Evolutionary conservation across 2,888 invertebrate species (phyloP), one percentile per base, ranked within the genome.

Genomic region (Apamea monoglypha): DNA sequence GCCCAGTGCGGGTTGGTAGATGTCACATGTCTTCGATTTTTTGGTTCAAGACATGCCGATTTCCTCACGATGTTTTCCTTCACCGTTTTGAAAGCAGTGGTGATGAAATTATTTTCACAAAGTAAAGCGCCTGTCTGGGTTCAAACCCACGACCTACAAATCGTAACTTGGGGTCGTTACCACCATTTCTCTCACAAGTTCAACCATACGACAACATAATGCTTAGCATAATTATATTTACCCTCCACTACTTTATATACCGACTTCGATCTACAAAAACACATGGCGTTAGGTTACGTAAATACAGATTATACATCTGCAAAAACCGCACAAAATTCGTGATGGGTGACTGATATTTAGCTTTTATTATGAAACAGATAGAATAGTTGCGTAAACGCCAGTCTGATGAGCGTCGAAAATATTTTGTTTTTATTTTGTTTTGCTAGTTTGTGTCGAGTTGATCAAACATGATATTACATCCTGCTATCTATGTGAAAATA

Each of bases 241-340:
- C n/a, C n/a, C 18, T 25, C 50, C 8, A 25, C n/a, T 69, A 16
- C 18, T 66, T 25, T 36, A 67, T 40, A 59, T 68, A 53, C 74
- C 8, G 2, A 29, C 61, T n/a, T 47, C 32, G 53, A 69, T 69
- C n/a, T 72, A 83, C n/a, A 47, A 59, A 68, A 78, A 29, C 21
- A 66, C 36, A 29, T 59, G 14, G 10, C 44, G 2, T 25, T 59
- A 74, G 61, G 71, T 78, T 44, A 82, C 82, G 50, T 75, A 67
- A 78, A 67, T 82, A n/a, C n/a, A n/a, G 85, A 84, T 85, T 76
- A 82, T n/a, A n/a, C n/a, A 84, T 84, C 75, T 82, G 5, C 70
- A 50, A 1, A 47, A 47, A 47, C 47, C 16, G 16, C 47, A 47
- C 47, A 47, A 47, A 47, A 47, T n/a, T n/a, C n/a, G n/a, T 16